Base-by-base conservation (phyloP, 2,888 invertebrate genomes). In the Sycophila texana region DNA sequence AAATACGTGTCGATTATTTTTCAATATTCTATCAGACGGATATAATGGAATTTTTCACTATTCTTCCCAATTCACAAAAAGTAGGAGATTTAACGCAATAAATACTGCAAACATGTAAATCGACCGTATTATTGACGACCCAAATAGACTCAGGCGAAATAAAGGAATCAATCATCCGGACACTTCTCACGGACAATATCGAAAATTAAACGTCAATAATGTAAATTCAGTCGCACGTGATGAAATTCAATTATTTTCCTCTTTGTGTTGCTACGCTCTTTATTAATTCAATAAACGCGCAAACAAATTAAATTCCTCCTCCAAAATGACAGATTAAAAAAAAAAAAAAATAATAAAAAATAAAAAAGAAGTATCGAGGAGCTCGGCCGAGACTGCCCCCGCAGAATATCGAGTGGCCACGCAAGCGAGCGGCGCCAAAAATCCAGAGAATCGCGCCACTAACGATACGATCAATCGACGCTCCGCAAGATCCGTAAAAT, bases 301-400 rank as follows among this genome's bases (percentile, higher is more conserved):
- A 72, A 77, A 73, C 55, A 67, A 73, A 77, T 77, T 58, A 73
- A 77, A 77, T 73, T 72, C 72, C 51, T 72, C 30, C 30, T 26
- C 16, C 74, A 39, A 51, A 18, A 14, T 7, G 13, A 12, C n/a
- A 26, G 14, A 30, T 30, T 30, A 53, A 53, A 18, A 26, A 16
- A 22, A 60, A 71, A n/a, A n/a, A n/a, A n/a, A n/a, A n/a, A n/a
- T 30, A 55, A 53, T 30, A 18, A 26, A 16, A 22, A 60, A 71
- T 30, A 55, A 53, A 53, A 18, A 26, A 16, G 16, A 60, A 71
- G 4, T 16, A 16, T 10, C 7, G n/a, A 55, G 47, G 20, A 63
- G 51, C 2, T 60, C 60, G 51, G 60, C 47, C 22, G 57, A 67
- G 30, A 66, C 14, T 16, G 53, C 14, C 22, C 10, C 10, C 18